Evolutionary conservation across 2,888 invertebrate genomes (phyloP).

Genomic region (Acronicta alni): DNA sequence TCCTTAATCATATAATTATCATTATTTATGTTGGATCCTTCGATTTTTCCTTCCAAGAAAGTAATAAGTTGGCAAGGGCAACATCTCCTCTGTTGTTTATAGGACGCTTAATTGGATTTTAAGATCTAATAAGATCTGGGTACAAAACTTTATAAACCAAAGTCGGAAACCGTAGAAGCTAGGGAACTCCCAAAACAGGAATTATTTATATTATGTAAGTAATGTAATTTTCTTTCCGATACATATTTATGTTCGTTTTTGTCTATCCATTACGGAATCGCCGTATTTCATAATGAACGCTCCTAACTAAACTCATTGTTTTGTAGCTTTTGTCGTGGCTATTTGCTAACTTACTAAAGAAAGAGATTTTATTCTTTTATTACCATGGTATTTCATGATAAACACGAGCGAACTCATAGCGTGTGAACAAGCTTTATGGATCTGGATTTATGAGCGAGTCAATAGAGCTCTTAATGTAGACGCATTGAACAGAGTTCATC

Average conservation of each 20-base stretch:
- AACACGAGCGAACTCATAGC: constrained; percentile 23
- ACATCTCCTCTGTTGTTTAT: background rate
- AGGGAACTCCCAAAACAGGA: constrained; percentile 5
- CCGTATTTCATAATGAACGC: constrained; percentile 13
- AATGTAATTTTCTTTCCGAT: constrained; percentile 30
- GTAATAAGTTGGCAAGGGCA: background rate
- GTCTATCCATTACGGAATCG: constrained; percentile 17
- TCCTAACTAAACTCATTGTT: constrained; percentile 8
- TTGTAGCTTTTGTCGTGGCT: constrained; percentile 22
- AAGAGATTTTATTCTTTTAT: constrained; percentile 26
- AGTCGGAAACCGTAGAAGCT: constrained; percentile 9
- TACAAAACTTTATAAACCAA: constrained; percentile 5
- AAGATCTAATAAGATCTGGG: constrained; percentile 3
- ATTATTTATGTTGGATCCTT: background rate
- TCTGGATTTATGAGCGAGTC: constrained; percentile 53
- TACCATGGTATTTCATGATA: constrained; percentile 28
- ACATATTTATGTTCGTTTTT: constrained; percentile 17
- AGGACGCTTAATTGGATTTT: constrained; percentile 1
- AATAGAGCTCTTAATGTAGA: constrained; percentile 49
- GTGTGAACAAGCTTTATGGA: constrained; percentile 50
- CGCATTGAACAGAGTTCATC: constrained; percentile 45
- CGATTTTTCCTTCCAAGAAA: background rate
- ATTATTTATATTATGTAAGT: constrained; percentile 16
- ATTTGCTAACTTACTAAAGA: constrained; percentile 20
- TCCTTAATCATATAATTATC: background rate